Evolutionary conservation across 1,140 invertebrate genomes (phyloP), one percentile per base, ranked within the genome.

Genomic region (Reticulitermes speratus): DNA sequence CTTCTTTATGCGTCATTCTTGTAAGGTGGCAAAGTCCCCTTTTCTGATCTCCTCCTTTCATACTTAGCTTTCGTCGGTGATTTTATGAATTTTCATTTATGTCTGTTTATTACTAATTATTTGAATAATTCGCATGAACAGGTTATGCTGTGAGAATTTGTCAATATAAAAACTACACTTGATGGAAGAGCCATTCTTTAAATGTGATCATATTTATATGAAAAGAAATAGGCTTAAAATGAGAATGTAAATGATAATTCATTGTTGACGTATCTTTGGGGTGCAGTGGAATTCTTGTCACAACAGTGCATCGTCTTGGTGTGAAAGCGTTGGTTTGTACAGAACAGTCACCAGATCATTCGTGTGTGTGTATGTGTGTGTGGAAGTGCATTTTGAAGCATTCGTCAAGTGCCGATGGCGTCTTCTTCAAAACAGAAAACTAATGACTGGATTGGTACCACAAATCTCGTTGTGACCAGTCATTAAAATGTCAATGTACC

Each of bases 261-360:
- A 75, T 14, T 30, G 30, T 3, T 75, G 25, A 6, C 0, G 19
- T 55, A 21, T 55, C 19, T 19, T 12, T 55, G 52, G 52, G 19
- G 52, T 55, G 52, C 52, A 55, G 52, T 48, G 48, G 48, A 16
- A 16, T 11, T 48, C 48, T 48, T n/a, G 55, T 14, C 55, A n/a
- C 59, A n/a, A 25, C 7, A 30, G 7, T 16, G 16, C 14, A 25
- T 5, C n/a, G n/a, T 25, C 65, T 75, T 30, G n/a, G 65, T 75
- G 65, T 75, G 65, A 75, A n/a, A 75, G 65, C 65, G n/a, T 30
- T 75, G 65, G 65, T 75, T 75, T 75, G 65, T 75, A 75, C 65
- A 75, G 65, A 30, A n/a, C n/a, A 19, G 14, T 55, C n/a, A 75
- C 65, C 25, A 25, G 9, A 75, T 11, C 25, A 25, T 25, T 75